Evolutionary conservation across 2,797 vertebrate species (phyloP).

Genomic region (Menidia menidia): DNA sequence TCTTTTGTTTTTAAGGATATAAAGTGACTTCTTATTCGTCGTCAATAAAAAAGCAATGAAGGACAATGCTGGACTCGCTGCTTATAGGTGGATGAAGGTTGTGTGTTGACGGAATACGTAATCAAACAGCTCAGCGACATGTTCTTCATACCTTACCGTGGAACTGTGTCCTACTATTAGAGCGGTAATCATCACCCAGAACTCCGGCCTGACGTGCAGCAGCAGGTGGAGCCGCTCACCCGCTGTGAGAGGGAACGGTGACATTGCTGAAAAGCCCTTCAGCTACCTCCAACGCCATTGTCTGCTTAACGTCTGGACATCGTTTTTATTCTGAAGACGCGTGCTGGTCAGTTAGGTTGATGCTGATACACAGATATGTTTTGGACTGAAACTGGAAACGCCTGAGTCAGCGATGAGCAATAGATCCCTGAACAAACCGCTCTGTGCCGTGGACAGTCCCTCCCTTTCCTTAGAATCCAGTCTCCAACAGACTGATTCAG

Average conservation of each 20-base stretch:
- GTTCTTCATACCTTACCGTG: slow-evolving; percentile 20
- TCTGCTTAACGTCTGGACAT: neutral
- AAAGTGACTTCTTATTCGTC: neutral
- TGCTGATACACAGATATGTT: neutral
- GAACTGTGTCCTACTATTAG: slow-evolving; percentile 31
- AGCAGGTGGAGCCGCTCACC: slow-evolving; percentile 56
- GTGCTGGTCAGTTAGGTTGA: neutral
- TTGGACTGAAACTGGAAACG: no score
- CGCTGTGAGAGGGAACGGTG: slow-evolving; percentile 32
- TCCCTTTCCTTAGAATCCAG: no score
- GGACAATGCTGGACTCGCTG: neutral
- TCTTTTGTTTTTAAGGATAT: neutral
- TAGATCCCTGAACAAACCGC: no score
- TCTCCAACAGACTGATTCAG: no score
- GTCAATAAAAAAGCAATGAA: neutral
- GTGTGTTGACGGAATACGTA: slow-evolving; percentile 1
- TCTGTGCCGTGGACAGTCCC: no score
- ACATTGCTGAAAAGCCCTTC: slow-evolving; percentile 17
- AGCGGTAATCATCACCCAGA: slow-evolving; percentile 21
- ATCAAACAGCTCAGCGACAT: slow-evolving; percentile 7
- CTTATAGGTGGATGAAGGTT: neutral
- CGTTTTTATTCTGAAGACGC: neutral
- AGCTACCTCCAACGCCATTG: neutral
- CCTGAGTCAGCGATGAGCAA: no score
- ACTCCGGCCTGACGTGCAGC: slow-evolving; percentile 32